phyloP scores from a whole-genome alignment of 37 sponge, comb jelly and placozoan species.

The Beroe ovata region DNA sequence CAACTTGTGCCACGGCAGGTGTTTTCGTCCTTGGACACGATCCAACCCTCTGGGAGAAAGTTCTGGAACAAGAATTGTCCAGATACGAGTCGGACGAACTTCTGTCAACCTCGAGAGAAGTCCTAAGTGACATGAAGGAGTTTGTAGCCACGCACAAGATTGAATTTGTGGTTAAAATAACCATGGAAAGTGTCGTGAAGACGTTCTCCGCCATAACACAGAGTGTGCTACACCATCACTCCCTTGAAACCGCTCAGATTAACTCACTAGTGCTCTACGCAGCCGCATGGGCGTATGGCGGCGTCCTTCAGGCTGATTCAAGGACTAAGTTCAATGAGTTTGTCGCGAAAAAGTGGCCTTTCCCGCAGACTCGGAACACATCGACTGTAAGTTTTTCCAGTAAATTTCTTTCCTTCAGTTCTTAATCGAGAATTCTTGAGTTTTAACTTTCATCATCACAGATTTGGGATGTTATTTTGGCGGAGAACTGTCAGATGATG shows the following conservation, averaged over 20 bases:
- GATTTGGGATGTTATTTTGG: constrained; percentile 35
- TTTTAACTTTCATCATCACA: not conserved
- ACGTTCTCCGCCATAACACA: constrained; percentile 19
- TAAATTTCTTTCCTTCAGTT: not conserved
- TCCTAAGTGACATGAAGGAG: not conserved
- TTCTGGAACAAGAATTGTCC: not conserved
- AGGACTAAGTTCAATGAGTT: constrained; percentile 41
- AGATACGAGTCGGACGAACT: not conserved
- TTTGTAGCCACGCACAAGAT: constrained; percentile 5
- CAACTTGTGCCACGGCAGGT: constrained; percentile 46
- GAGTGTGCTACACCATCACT: constrained; percentile 11
- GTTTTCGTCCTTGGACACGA: constrained; percentile 20
- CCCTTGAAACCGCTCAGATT: constrained; percentile 29
- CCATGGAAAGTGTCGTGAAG: constrained; percentile 24
- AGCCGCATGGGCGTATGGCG: constrained; percentile 37
- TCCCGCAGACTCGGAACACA: not conserved
- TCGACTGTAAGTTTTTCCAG: constrained; percentile 31
- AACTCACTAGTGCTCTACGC: not conserved
- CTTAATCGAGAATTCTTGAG: not conserved
- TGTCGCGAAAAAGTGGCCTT: constrained; percentile 10
- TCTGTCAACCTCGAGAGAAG: not conserved
- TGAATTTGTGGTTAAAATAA: constrained; percentile 3
- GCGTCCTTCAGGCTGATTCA: not conserved
- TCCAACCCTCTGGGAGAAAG: not conserved
- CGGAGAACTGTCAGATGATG: constrained; percentile 1